phyloP scores from a whole-genome alignment of 2,797 vertebrate species.

The Aythya fuligula region DNA sequence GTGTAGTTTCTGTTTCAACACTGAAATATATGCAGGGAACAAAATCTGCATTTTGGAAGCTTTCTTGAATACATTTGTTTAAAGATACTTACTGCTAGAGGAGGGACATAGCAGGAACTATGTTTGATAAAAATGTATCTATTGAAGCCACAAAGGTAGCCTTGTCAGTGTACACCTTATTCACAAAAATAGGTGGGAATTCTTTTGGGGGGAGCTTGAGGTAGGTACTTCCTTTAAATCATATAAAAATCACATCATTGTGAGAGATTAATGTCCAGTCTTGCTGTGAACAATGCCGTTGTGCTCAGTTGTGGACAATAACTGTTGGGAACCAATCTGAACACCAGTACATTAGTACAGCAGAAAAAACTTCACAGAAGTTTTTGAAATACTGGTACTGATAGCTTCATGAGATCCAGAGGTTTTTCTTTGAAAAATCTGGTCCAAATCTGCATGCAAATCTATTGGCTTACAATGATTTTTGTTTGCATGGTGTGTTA shows the following conservation, averaged over 20 bases:
- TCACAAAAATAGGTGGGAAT: background rate
- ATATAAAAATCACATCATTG: background rate
- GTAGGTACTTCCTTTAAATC: background rate
- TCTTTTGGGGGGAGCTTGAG: background rate
- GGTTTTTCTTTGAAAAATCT: background rate
- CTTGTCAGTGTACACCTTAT: background rate
- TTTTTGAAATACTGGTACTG: background rate
- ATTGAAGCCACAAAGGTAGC: background rate
- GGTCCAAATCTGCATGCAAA: background rate
- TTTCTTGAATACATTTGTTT: slow-evolving; percentile 74
- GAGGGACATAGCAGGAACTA: background rate
- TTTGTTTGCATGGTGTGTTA: background rate
- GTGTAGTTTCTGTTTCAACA: slow-evolving; percentile 75
- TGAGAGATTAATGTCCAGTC: background rate
- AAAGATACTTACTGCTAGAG: slow-evolving; percentile 51
- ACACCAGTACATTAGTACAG: background rate
- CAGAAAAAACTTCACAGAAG: background rate
- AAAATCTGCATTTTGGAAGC: slow-evolving; percentile 61
- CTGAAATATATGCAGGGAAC: slow-evolving; percentile 75
- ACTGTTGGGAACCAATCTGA: background rate
- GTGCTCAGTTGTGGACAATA: background rate
- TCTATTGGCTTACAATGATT: background rate
- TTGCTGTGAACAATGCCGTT: background rate
- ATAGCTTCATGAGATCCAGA: background rate
- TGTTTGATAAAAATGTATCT: background rate